These are phyloP conservation scores for Melinaea menophilus DNA, from an alignment of 2,888 invertebrate genomes.

Conservation along the genomic window DNA sequence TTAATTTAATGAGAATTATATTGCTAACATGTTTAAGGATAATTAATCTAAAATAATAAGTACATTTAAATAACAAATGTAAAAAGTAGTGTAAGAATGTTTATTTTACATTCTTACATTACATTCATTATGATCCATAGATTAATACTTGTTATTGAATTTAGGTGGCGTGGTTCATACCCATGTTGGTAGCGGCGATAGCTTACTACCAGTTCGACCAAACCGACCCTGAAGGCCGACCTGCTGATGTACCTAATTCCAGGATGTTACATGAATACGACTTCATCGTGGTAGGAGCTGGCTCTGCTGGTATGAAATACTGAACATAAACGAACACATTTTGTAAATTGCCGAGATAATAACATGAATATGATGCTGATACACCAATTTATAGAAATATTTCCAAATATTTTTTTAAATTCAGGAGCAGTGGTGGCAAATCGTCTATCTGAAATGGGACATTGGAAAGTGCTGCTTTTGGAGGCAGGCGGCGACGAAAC, in stretches of 20 bases:
- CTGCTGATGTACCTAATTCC: slow-evolving; percentile 83
- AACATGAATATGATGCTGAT: too few species aligned
- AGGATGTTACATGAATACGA: slow-evolving; percentile 84
- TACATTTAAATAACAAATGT: background rate
- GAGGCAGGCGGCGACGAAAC: slow-evolving; percentile 95
- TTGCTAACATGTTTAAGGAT: too few species aligned
- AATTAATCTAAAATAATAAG: too few species aligned
- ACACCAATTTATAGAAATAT: too few species aligned
- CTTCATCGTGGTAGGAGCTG: slow-evolving; percentile 91
- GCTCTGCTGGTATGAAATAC: slow-evolving; percentile 84
- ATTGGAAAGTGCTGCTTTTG: slow-evolving; percentile 88
- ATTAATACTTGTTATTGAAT: slow-evolving; percentile 16
- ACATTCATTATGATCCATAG: too few species aligned
- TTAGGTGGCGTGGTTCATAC: slow-evolving; percentile 87
- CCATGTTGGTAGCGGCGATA: slow-evolving; percentile 89
- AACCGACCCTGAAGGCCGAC: slow-evolving; percentile 88
- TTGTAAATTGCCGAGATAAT: too few species aligned
- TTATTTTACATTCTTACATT: background rate
- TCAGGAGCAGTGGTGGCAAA: slow-evolving; percentile 90
- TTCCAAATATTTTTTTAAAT: slow-evolving; percentile 28
- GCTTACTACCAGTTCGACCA: slow-evolving; percentile 92
- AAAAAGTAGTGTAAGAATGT: too few species aligned
- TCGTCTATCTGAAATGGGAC: slow-evolving; percentile 85
- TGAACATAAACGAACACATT: too few species aligned
- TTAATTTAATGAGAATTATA: too few species aligned